Base-by-base conservation (phyloP, 2,888 invertebrate genomes). In the Orthosia gothica region DNA sequence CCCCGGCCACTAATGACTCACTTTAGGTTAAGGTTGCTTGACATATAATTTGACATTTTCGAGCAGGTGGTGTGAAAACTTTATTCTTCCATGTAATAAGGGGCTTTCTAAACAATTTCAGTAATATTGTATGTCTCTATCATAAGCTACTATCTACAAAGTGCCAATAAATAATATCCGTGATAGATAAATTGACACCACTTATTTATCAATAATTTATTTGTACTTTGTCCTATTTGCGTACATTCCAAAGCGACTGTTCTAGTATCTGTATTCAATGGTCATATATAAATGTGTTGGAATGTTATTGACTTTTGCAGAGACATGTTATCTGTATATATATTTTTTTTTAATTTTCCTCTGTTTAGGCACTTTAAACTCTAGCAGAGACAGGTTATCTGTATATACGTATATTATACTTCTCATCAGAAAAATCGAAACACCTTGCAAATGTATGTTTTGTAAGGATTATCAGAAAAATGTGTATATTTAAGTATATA, bases 141-240 rank as follows among this genome's bases (percentile, higher is more conserved):
- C 5, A 40, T 15, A 18, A 0, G 18, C 13, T 9, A 13, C 16
- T 55, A 72, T 47, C 26, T 18, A 54, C 50, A 52, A 16, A 47
- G 50, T 32, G 5, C 13, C 18, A 47, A n/a, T 52, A 20, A 26
- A 52, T 63, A 12, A 57, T 55, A 65, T 50, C 26, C 3, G 62
- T 57, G 47, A 52, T 50, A 62, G 15, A 57, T 54, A 47, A 50
- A 50, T 52, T 65, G 49, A 76, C 54, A 55, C 63, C 54, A 50
- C 64, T 79, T 32, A 50, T 45, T 59, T 64, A 79, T 68, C 82
- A 63, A 64, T 59, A 50, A 55, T 76, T 55, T 76, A 82, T 79
- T 62, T 45, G 16, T 23, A 49, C 18, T 18, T 16, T 32, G 23
- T 26, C 15, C 23, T 72, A 65, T 45, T 64, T 76, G 20, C 47